A percentile compares a stretch with the other conserved stretches of the same genome.
Conservation (phyloP, 2,888 invertebrate genomes). For the Drosophila sordidapex region DNA sequence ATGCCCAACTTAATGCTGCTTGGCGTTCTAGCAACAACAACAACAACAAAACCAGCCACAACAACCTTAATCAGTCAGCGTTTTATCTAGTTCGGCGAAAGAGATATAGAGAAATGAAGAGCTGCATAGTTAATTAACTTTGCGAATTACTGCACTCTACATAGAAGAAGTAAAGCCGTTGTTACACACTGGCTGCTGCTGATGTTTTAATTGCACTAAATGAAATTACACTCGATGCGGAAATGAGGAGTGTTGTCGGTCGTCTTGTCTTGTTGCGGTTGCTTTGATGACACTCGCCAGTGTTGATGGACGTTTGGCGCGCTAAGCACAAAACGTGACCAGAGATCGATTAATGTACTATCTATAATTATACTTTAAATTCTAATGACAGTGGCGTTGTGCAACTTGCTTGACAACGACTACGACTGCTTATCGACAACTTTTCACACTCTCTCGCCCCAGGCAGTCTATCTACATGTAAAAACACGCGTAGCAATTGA, state of each 20-base stretch:
- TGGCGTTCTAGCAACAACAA: conserved; percentile 27
- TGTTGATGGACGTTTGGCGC: conserved; percentile 10
- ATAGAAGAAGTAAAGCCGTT: conserved; percentile 42
- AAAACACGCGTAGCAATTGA: conserved; percentile 17
- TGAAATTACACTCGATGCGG: conserved; percentile 69
- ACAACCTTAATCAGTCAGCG: conserved; percentile 59
- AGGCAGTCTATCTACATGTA: conserved; percentile 30
- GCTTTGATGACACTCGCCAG: conserved; percentile 47
- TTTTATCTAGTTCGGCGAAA: conserved; percentile 36
- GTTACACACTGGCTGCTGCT: conserved; percentile 32
- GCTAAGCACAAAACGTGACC: conserved; percentile 5
- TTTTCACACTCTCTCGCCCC: conserved; percentile 33
- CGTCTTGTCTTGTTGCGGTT: conserved; percentile 28
- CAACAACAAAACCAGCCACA: conserved; percentile 1
- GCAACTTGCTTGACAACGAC: conserved; percentile 22
- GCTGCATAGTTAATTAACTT: conserved; percentile 74
- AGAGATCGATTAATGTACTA: conserved; percentile 22
- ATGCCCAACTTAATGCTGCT: conserved; percentile 45
- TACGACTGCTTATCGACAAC: conserved; percentile 28
- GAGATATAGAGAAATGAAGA: conserved; percentile 13
- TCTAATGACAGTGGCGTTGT: conserved; percentile 11
- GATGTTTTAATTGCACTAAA: conserved; percentile 65
- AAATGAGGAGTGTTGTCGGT: conserved; percentile 39
- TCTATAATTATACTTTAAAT: conserved; percentile 32
- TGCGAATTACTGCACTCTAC: conserved; percentile 57